These are phyloP conservation scores for Galeruca laticollis DNA, from an alignment of 2,888 invertebrate species.

Conservation along the genomic window DNA sequence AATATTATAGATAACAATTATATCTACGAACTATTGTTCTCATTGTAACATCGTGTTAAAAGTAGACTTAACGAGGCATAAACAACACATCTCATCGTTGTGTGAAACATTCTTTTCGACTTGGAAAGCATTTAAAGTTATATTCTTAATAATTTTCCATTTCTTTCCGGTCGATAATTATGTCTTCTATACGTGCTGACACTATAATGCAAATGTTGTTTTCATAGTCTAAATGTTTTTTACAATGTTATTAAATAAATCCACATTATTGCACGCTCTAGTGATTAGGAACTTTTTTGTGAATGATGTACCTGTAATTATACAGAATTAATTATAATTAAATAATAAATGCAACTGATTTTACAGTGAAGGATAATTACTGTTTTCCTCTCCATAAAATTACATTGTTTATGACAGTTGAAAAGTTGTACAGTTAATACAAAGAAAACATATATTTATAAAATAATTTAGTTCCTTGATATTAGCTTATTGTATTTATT, in stretches of 20 bases:
- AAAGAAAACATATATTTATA: slow-evolving; percentile 52
- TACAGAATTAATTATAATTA: slow-evolving; percentile 59
- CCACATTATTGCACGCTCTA: slow-evolving; percentile 56
- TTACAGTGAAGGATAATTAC: slow-evolving; percentile 56
- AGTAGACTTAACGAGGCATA: slow-evolving; percentile 25
- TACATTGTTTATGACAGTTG: slow-evolving; percentile 56
- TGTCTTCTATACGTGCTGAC: slow-evolving; percentile 45
- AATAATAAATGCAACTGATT: slow-evolving; percentile 57
- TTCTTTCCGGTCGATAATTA: slow-evolving; percentile 35
- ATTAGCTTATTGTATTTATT: slow-evolving; percentile 43
- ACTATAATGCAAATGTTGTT: slow-evolving; percentile 50
- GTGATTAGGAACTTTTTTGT: slow-evolving; percentile 55
- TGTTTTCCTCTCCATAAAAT: slow-evolving; percentile 57
- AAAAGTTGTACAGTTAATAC: slow-evolving; percentile 34
- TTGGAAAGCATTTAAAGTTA: slow-evolving; percentile 21
- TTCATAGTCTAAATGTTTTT: slow-evolving; percentile 58
- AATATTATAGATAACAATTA: too few relatives aligned
- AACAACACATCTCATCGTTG: slow-evolving; percentile 19
- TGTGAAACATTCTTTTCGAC: slow-evolving; percentile 26
- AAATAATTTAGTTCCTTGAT: slow-evolving; percentile 53
- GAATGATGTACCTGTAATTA: slow-evolving; percentile 55
- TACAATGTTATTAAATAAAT: slow-evolving; percentile 57
- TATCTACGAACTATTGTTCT: too few relatives aligned
- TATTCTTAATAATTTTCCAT: slow-evolving; percentile 25
- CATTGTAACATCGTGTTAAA: too few relatives aligned